Evolutionary conservation across 2,888 invertebrate species (phyloP).

Genomic region (Eremobia ochroleuca): DNA sequence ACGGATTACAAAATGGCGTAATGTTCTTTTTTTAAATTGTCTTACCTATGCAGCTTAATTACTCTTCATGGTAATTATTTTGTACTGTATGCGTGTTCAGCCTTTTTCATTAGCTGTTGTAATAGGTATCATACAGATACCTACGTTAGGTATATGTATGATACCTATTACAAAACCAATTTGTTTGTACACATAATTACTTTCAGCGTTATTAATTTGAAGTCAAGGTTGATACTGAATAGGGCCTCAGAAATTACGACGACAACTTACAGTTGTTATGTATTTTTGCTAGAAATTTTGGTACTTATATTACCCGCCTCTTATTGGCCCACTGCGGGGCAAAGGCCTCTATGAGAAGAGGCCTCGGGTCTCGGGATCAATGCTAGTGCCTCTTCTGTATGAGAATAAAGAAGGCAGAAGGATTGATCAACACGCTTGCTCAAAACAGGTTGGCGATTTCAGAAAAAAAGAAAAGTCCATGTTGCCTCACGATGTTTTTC

Average conservation of each 20-base stretch:
- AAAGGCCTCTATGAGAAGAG: neutral
- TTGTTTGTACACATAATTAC: conserved; percentile 10
- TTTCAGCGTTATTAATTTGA: conserved; percentile 17
- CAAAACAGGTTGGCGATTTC: too few species aligned
- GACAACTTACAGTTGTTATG: neutral
- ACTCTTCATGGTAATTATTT: conserved; percentile 4
- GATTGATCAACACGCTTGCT: neutral
- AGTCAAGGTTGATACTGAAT: conserved; percentile 1
- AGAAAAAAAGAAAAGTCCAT: too few species aligned
- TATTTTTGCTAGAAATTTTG: neutral
- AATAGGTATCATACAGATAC: too few species aligned
- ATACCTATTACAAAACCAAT: neutral
- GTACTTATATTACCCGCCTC: neutral
- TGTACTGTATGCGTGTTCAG: conserved; percentile 8
- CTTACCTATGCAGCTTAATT: neutral
- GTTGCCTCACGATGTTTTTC: too few species aligned
- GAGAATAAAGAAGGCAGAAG: neutral
- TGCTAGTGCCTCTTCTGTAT: neutral
- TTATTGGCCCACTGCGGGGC: neutral
- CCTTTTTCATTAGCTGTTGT: neutral
- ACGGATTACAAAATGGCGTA: conserved; percentile 4
- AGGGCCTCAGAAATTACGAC: conserved; percentile 17
- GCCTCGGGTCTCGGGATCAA: too few species aligned
- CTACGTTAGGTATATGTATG: too few species aligned
- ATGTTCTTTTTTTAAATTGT: conserved; percentile 3